Conservation (phyloP, 2,888 invertebrate genomes). For the Teleiodes luculella region DNA sequence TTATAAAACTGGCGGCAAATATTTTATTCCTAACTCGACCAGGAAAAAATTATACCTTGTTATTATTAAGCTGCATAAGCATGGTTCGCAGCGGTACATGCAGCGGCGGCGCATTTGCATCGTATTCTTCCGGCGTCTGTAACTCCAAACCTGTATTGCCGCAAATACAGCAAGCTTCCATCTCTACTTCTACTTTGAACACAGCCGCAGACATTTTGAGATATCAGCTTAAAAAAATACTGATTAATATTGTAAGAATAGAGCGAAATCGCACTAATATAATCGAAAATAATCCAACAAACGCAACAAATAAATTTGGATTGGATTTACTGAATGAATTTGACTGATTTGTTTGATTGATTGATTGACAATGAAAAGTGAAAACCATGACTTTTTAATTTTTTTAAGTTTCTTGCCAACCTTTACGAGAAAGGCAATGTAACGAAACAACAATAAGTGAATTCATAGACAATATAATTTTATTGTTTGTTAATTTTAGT, state of each 20-base stretch:
- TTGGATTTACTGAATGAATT: no score
- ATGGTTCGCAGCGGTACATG: constrained; percentile 57
- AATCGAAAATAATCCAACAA: no score
- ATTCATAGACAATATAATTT: no score
- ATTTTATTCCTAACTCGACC: background rate
- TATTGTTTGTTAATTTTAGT: no score
- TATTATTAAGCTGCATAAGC: constrained; percentile 62
- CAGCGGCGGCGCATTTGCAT: constrained; percentile 45
- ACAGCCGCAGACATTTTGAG: constrained; percentile 38
- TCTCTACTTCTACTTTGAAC: constrained; percentile 52
- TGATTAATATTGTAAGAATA: background rate
- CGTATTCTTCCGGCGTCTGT: constrained; percentile 60
- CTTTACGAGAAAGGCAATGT: no score
- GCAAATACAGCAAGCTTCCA: constrained; percentile 58
- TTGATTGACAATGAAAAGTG: no score
- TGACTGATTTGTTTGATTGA: no score
- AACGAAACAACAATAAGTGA: no score
- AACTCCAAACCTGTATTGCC: constrained; percentile 47
- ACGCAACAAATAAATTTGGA: no score
- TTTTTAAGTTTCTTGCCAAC: no score
- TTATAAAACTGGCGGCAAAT: background rate
- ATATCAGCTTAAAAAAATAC: background rate
- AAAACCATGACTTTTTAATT: no score
- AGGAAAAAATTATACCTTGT: constrained; percentile 51
- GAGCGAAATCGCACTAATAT: background rate